phyloP scores from a whole-genome alignment of 2,888 invertebrate genomes.

The Philonicus albiceps region DNA sequence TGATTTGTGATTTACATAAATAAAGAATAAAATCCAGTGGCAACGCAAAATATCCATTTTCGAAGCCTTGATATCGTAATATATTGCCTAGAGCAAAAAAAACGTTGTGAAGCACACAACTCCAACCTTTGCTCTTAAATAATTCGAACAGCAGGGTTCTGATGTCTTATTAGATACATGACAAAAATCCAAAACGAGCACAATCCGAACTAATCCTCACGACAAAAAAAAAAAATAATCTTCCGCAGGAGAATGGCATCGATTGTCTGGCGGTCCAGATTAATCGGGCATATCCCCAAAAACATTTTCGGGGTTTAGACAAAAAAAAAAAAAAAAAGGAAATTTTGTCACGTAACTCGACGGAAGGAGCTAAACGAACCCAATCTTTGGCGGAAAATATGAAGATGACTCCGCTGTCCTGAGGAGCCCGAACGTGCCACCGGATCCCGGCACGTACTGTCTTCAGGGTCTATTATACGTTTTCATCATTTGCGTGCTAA shows the following conservation, averaged over 20 bases:
- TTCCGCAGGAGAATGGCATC: neutral
- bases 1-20: neutral
- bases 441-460: neutral
- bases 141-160: neutral
- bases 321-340: constrained; percentile 52
- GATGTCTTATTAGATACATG: neutral
- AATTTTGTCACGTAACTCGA: constrained; percentile 13
- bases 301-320: neutral
- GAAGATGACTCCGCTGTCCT: neutral
- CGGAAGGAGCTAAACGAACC: constrained; percentile 4
- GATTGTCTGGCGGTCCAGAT: neutral
- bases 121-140: neutral
- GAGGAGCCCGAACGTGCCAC: neutral
- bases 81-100: neutral
- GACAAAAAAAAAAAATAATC: neutral
- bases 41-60: neutral
- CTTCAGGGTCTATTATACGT: neutral
- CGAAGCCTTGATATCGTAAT: too few relatives aligned
- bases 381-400: constrained; percentile 9
- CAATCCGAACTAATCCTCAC: neutral
- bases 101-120: too few relatives aligned
- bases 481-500: neutral
- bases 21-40: neutral
- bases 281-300: neutral
- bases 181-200: neutral